phyloP scores from a whole-genome alignment of 2,888 invertebrate species.

The Torymus aiolomorphi region DNA sequence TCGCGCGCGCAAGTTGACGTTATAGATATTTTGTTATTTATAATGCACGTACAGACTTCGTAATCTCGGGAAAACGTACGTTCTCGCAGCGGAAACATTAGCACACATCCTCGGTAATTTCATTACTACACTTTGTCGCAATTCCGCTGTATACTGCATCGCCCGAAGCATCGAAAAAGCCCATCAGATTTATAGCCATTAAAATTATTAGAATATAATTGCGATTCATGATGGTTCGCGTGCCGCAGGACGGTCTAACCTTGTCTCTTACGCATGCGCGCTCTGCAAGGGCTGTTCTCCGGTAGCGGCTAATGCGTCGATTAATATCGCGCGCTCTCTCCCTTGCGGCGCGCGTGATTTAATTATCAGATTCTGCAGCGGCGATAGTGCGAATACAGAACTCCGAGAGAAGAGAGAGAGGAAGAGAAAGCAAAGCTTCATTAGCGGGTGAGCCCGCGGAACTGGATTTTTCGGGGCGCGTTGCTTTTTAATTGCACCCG shows the following conservation, averaged over 20 bases:
- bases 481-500: slow-evolving; percentile 2
- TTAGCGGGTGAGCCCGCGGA: slow-evolving; percentile 59
- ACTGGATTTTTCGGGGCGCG: slow-evolving; percentile 14
- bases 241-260: slow-evolving; percentile 1
- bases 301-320: slow-evolving; percentile 31
- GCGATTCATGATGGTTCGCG: slow-evolving; percentile 30
- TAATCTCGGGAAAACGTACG: too few species aligned
- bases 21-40: too few species aligned
- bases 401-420: slow-evolving; percentile 23
- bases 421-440: slow-evolving; percentile 63
- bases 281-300: slow-evolving; percentile 9
- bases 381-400: slow-evolving; percentile 62
- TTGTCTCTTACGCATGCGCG: background rate
- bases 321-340: slow-evolving; percentile 36
- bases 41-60: too few species aligned
- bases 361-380: slow-evolving; percentile 70
- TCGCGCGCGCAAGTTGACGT: too few species aligned
- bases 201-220: slow-evolving; percentile 29
- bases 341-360: slow-evolving; percentile 64
- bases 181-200: background rate
- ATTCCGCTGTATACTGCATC: too few species aligned
- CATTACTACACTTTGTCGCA: too few species aligned
- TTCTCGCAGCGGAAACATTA: too few species aligned
- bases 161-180: too few species aligned
- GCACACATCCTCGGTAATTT: too few species aligned